Base-by-base conservation (phyloP, 2,888 invertebrate species). In the Ischnus inquisitorius region DNA sequence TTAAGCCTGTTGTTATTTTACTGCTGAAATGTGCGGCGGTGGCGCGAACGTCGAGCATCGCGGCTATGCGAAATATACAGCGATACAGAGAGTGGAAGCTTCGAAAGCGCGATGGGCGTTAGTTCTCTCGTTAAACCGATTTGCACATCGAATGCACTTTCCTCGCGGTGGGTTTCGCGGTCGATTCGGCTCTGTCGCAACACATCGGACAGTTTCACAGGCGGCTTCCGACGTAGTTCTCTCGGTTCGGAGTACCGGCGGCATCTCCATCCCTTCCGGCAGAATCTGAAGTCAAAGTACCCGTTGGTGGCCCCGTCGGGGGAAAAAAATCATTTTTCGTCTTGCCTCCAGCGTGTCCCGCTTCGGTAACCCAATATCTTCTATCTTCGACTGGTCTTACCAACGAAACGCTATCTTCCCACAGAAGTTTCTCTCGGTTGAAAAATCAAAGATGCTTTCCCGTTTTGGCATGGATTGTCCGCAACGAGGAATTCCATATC, bases 91-190 rank as follows among this genome's bases (percentile, higher is more conserved):
- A 16, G 81, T 69, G 78, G 43, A 28, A 48, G 46, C 74, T 51
- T n/a, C 46, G 71, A 76, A 67, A 74, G 60, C 28, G 60, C 28
- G 60, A 34, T 46, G 62, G 74, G 51, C 43, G 39, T 72, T 54
- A 77, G 78, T 74, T 82, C 86, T 87, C 87, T 88, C 87, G 90
- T 89, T 92, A 91, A 92, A 92, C 91, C 91, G 92, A 92, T 92
- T 92, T 92, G 90, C 92, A 90, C 89, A 89, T 89, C 88, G 89
- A 90, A 90, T 90, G 90, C 89, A 89, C 90, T 89, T 87, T 80
- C 88, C 88, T 87, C 85, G 84, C 85, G 84, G 54, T 68, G 48
- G 34, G 5, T 34, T 76, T 57, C 60, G 39, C 54, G 39, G 51
- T 79, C 82, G 57, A 69, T 75, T 69, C 54, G 60, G 10, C 72